phyloP scores from a whole-genome alignment of 2,888 invertebrate species.

The Brenthis daphne region DNA sequence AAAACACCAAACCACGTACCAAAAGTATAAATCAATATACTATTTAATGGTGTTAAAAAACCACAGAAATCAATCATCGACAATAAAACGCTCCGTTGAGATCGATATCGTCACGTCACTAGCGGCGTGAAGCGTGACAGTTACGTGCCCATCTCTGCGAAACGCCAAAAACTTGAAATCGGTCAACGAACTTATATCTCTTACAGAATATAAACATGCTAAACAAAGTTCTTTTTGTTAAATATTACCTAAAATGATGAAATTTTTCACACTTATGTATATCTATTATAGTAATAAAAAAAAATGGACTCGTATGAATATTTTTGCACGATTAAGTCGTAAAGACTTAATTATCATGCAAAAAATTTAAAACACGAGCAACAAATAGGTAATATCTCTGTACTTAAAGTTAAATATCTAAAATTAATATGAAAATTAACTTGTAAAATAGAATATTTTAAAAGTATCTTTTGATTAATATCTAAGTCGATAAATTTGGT shows the following conservation, averaged over 20 bases:
- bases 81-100: slow-evolving; percentile 51
- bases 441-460: no score
- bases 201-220: slow-evolving; percentile 16
- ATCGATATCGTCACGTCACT: slow-evolving; percentile 68
- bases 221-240: slow-evolving; percentile 8
- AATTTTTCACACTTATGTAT: no score
- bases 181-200: slow-evolving; percentile 52
- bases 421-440: no score
- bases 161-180: slow-evolving; percentile 52
- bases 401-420: no score
- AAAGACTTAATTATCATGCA: no score
- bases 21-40: slow-evolving; percentile 38
- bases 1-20: slow-evolving; percentile 29
- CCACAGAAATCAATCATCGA: slow-evolving; percentile 51
- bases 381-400: no score
- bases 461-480: no score
- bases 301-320: no score
- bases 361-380: no score
- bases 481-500: no score
- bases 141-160: slow-evolving; percentile 58
- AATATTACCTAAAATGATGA: slow-evolving; percentile 1
- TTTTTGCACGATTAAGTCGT: no score
- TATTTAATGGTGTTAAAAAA: slow-evolving; percentile 40
- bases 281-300: no score
- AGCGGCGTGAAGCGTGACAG: slow-evolving; percentile 58